A percentile compares a stretch with the other conserved stretches of the same genome.
Conservation (phyloP, 2,797 vertebrate genomes). For the Urocyon cinereoargenteus region DNA sequence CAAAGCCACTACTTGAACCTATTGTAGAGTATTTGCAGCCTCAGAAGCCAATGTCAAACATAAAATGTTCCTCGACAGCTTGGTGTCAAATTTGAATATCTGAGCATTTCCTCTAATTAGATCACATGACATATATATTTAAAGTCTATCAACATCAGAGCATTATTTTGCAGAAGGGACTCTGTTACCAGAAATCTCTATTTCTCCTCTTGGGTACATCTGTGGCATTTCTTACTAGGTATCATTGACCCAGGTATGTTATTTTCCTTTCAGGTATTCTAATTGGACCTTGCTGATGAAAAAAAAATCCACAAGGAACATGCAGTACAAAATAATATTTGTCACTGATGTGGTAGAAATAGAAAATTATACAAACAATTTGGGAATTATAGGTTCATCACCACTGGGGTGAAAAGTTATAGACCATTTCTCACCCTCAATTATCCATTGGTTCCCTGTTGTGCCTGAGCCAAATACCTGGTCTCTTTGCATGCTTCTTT, state of each 20-base stretch:
- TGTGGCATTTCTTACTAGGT: constrained; percentile 46
- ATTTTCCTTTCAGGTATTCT: constrained; percentile 81
- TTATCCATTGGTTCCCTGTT: constrained; percentile 78
- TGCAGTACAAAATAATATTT: constrained; percentile 85
- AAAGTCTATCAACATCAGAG: constrained; percentile 61
- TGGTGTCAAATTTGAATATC: constrained; percentile 67
- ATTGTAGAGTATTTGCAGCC: neutral
- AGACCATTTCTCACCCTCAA: constrained; percentile 80
- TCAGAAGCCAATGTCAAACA: neutral
- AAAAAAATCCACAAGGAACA: constrained; percentile 82
- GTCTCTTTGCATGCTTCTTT: constrained; percentile 69
- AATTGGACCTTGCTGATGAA: constrained; percentile 75
- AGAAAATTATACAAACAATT: constrained; percentile 84
- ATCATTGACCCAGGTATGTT: constrained; percentile 71
- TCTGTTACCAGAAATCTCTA: constrained; percentile 70
- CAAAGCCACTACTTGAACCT: neutral
- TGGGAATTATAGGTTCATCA: constrained; percentile 85
- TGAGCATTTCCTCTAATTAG: constrained; percentile 77
- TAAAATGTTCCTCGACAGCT: constrained; percentile 76
- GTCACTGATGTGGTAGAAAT: constrained; percentile 82
- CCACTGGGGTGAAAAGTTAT: constrained; percentile 75
- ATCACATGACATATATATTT: constrained; percentile 67
- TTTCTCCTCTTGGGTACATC: constrained; percentile 63
- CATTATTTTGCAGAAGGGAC: neutral
- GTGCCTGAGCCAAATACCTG: constrained; percentile 72